Evolutionary conservation across 2,113 vertebrate genomes (phyloP), one percentile per base, ranked within the genome.

Genomic region (Chamaea fasciata): DNA sequence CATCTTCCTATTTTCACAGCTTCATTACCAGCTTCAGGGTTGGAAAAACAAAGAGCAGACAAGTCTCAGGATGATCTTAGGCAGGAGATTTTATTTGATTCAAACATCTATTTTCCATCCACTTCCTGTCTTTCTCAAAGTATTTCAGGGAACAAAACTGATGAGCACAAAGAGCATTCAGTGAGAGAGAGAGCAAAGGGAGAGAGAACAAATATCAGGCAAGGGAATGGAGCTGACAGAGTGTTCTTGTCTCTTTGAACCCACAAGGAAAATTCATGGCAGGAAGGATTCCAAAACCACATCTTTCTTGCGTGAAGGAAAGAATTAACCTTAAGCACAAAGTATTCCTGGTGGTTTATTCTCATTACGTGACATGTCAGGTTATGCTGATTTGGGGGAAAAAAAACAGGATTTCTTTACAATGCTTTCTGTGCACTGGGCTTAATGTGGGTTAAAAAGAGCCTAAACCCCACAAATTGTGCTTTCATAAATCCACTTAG

Each of bases 301-400:
- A 1, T 67, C 93, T 88, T 95, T 41, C 83, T 94, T 91, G 77
- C 1, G 7, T 71, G 90, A 86, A 89, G 59, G 93, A 60, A 87
- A 87, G 95, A 97, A 97, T 96, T 76, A 96, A 91, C 19, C 68
- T 77, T 85, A 94, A 96, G 89, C 81, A 95, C 95, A 97, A 96
- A 96, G 83, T 92, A 96, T 94, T 96, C 97, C 93, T 96, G 94
- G 95, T 96, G 95, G 86, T 95, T 96, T 84, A 65, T 89, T 95
- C 94, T 93, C 89, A 41, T 80, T 88, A 88, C 1, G 6, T 83
- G 94, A 81, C 79, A 91, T 37, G 85, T 81, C 94, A 92, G 95
- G 92, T 98, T 96, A 92, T 31, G 35, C 63, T 0, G 73, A 92
- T 96, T 83, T 92, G 90, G 86, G 53, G 94, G 90, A 56, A 56